Conservation (phyloP, 2,888 invertebrate genomes). For the Anaspis maculata region DNA sequence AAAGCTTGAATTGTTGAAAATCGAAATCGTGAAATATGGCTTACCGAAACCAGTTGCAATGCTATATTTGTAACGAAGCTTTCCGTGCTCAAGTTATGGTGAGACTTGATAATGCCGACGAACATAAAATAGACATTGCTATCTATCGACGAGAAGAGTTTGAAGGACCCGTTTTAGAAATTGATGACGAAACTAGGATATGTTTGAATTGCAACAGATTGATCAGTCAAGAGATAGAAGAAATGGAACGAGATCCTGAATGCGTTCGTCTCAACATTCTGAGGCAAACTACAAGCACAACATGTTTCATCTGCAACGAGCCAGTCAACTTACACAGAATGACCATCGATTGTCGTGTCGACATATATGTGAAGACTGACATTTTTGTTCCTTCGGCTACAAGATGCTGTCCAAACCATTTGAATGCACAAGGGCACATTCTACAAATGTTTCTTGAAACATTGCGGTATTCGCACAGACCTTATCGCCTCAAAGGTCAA, state of each 20-base stretch:
- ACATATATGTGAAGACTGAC: not conserved
- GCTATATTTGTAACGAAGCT: not conserved
- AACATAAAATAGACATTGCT: not conserved
- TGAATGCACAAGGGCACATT: not conserved
- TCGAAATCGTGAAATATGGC: too few species aligned
- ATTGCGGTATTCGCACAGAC: not conserved
- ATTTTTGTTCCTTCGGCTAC: not conserved
- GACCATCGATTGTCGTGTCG: not conserved
- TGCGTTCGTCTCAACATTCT: not conserved
- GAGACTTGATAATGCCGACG: not conserved
- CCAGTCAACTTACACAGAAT: not conserved
- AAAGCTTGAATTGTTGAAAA: too few species aligned
- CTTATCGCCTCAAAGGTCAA: not conserved
- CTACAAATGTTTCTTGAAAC: not conserved
- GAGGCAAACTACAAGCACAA: not conserved
- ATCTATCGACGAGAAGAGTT: not conserved
- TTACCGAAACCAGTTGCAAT: too few species aligned
- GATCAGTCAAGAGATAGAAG: not conserved
- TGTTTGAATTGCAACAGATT: not conserved
- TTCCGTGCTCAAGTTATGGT: not conserved
- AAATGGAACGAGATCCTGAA: not conserved
- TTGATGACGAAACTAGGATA: not conserved
- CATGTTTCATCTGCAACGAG: slow-evolving; percentile 4
- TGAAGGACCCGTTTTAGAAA: not conserved
- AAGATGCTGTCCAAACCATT: not conserved